A percentile compares a stretch with the other conserved stretches of the same genome.
Conservation (phyloP, 2,113 vertebrate species). For the Caloenas nicobarica region DNA sequence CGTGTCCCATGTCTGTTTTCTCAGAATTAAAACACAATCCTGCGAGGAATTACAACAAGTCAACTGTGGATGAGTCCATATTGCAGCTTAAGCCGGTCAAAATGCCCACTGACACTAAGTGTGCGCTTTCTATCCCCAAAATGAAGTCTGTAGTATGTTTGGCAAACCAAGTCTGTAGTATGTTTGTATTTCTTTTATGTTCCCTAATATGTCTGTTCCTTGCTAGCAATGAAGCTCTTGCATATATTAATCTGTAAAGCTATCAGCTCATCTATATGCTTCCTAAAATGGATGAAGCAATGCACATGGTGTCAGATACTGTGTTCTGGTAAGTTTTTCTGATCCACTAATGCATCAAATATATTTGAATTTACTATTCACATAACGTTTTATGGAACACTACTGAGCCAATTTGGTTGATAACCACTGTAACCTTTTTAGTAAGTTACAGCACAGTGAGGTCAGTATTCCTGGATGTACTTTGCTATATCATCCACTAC, state of each 20-base stretch:
- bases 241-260: neutral
- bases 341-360: conserved; percentile 55
- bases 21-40: neutral
- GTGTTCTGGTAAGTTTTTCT: conserved; percentile 55
- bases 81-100: neutral
- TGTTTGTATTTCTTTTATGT: neutral
- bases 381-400: conserved; percentile 62
- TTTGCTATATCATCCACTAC: conserved; percentile 6
- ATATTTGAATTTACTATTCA: conserved; percentile 60
- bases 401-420: conserved; percentile 48
- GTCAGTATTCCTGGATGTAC: conserved; percentile 55
- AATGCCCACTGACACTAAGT: neutral
- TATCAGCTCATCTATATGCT: conserved; percentile 1
- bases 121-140: neutral
- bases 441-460: conserved; percentile 23
- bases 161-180: neutral
- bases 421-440: conserved; percentile 35
- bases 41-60: neutral
- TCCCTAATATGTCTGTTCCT: neutral
- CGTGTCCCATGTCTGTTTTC: neutral
- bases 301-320: conserved; percentile 41
- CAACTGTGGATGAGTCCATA: neutral
- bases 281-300: conserved; percentile 43
- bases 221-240: neutral
- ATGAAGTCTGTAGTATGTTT: neutral